These are phyloP conservation scores for Caenorhabditis brenneri DNA, from an alignment of 1,140 invertebrate species.

Conservation along the genomic window DNA sequence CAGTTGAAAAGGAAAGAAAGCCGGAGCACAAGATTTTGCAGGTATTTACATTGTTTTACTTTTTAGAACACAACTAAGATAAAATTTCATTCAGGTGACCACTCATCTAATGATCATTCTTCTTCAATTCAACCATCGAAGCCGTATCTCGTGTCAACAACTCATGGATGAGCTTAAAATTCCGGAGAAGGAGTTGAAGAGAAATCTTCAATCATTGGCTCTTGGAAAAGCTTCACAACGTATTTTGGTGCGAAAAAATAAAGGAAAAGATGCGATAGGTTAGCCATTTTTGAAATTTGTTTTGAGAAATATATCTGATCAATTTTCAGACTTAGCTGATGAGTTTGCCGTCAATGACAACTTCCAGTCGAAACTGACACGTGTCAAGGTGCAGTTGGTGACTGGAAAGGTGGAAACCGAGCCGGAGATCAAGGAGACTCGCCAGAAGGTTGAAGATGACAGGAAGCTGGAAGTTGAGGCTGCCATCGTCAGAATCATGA, in stretches of 20 bases:
- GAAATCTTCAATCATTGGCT: slow-evolving; percentile 92
- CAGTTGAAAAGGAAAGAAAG: slow-evolving; percentile 54
- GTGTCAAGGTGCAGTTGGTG: slow-evolving; percentile 80
- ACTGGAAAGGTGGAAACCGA: slow-evolving; percentile 97
- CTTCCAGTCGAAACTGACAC: slow-evolving; percentile 94
- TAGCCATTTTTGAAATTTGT: no score
- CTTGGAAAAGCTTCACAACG: slow-evolving; percentile 97
- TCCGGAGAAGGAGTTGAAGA: slow-evolving; percentile 90
- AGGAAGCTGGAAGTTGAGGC: slow-evolving; percentile 99
- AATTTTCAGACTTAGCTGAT: slow-evolving; percentile 80
- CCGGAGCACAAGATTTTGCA: slow-evolving; percentile 91
- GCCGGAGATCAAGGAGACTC: slow-evolving; percentile 93
- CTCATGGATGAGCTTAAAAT: slow-evolving; percentile 88
- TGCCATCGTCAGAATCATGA: slow-evolving; percentile 99
- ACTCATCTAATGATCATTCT: slow-evolving; percentile 98
- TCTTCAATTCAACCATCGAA: slow-evolving; percentile 93
- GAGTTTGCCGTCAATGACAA: slow-evolving; percentile 95
- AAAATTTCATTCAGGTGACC: slow-evolving; percentile 79
- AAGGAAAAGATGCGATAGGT: slow-evolving; percentile 85
- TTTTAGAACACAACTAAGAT: no score
- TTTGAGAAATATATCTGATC: no score
- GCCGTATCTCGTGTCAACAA: slow-evolving; percentile 86
- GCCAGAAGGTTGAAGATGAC: slow-evolving; percentile 95
- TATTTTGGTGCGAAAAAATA: slow-evolving; percentile 89
- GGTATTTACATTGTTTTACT: no score